Evolutionary conservation across 2,113 vertebrate genomes (phyloP).

Genomic region (Phalacrocorax aristotelis): DNA sequence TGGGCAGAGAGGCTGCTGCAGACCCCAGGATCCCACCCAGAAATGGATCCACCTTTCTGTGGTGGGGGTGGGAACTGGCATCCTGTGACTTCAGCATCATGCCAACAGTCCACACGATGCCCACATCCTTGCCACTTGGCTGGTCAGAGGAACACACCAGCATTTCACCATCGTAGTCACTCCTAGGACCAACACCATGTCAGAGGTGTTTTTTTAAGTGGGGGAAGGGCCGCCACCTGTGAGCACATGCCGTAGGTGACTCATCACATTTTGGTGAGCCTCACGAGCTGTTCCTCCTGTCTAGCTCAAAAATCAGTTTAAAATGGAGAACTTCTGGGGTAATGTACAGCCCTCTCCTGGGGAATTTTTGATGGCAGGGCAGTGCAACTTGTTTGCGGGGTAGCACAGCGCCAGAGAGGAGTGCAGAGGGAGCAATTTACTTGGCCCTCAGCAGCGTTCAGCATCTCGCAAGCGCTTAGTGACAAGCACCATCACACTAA

Average conservation of each 20-base stretch:
- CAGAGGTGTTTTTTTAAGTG: rapidly evolving
- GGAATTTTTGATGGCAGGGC: neutral
- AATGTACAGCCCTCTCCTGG: neutral
- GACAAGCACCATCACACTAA: rapidly evolving
- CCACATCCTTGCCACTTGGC: rapidly evolving
- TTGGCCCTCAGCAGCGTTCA: neutral
- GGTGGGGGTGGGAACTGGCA: rapidly evolving
- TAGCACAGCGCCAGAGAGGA: rapidly evolving
- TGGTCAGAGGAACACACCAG: rapidly evolving
- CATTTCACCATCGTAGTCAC: neutral
- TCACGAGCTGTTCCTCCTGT: rapidly evolving
- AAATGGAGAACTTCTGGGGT: neutral
- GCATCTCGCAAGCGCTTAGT: rapidly evolving
- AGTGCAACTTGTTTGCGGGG: neutral
- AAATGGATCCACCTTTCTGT: neutral
- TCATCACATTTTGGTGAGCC: neutral
- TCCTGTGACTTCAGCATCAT: rapidly evolving
- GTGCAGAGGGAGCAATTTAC: neutral
- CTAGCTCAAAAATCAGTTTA: neutral
- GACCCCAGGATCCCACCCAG: neutral
- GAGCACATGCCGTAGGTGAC: rapidly evolving
- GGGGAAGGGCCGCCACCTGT: rapidly evolving
- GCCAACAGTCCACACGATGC: rapidly evolving
- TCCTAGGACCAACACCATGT: rapidly evolving
- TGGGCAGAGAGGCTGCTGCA: neutral